phyloP scores from a whole-genome alignment of 2,797 vertebrate genomes.

The Novumbra hubbsi region DNA sequence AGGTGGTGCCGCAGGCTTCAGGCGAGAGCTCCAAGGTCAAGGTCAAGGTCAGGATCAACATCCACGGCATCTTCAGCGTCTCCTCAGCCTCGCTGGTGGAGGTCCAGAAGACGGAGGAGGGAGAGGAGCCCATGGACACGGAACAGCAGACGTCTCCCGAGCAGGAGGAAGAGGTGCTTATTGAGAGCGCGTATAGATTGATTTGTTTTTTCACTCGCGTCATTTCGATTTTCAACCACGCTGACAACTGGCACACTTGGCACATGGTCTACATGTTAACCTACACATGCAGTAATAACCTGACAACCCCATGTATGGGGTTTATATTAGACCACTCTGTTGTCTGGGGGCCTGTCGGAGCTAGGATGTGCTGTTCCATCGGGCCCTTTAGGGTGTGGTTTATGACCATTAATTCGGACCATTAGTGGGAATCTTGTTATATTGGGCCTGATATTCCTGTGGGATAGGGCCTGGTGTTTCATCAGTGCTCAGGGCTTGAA shows the following conservation, averaged over 20 bases:
- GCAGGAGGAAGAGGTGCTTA: slow-evolving; percentile 90
- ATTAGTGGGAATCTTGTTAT: no score
- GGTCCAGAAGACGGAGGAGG: slow-evolving; percentile 84
- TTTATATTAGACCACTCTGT: neutral
- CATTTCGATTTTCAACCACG: neutral
- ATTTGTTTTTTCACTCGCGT: neutral
- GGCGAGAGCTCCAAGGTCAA: slow-evolving; percentile 94
- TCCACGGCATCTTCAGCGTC: slow-evolving; percentile 94
- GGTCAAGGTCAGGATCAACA: slow-evolving; percentile 93
- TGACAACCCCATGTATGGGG: neutral
- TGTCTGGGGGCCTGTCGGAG: neutral
- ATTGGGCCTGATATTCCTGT: no score
- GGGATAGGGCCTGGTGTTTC: no score
- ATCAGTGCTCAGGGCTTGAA: no score
- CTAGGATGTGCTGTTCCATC: neutral
- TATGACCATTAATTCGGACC: no score
- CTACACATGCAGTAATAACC: neutral
- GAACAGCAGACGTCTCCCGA: slow-evolving; percentile 55
- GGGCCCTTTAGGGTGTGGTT: no score
- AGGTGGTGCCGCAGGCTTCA: slow-evolving; percentile 88
- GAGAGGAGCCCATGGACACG: slow-evolving; percentile 92
- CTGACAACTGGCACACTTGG: neutral
- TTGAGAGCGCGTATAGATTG: neutral
- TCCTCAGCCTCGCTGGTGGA: slow-evolving; percentile 92
- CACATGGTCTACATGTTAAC: neutral